Percentiles rank a stretch among this genome's conserved stretches.
Evolutionary conservation across 2,797 vertebrate species (phyloP).

Genomic region (Anguilla pacifica): DNA sequence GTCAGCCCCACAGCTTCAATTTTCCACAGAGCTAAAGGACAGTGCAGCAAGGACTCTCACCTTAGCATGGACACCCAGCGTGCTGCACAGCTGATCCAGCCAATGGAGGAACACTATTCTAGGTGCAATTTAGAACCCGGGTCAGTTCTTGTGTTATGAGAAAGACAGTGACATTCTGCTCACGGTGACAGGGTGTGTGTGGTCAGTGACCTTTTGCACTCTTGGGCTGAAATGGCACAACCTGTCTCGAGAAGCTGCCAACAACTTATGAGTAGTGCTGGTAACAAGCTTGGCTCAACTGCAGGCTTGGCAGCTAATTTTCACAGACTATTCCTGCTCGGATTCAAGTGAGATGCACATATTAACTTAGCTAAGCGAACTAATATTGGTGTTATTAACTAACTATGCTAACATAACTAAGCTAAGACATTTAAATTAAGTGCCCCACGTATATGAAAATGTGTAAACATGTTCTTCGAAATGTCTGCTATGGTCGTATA

Average conservation of each 20-base stretch:
- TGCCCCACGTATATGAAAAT: not conserved
- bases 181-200: not conserved
- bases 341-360: not conserved
- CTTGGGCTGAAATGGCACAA: not conserved
- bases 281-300: not conserved
- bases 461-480: not conserved
- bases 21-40: not conserved
- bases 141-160: not conserved
- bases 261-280: not conserved
- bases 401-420: not conserved
- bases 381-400: not conserved
- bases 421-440: not conserved
- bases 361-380: not conserved
- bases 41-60: not conserved
- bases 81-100: not conserved
- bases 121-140: not conserved
- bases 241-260: slow-evolving; percentile 1
- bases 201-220: not conserved
- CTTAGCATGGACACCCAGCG: not conserved
- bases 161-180: slow-evolving; percentile 3
- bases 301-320: not conserved
- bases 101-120: not conserved
- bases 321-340: not conserved
- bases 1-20: not conserved
- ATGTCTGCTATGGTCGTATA: too few relatives aligned